Evolutionary conservation across 2,888 invertebrate genomes (phyloP).

Genomic region (Endomychus coccineus): DNA sequence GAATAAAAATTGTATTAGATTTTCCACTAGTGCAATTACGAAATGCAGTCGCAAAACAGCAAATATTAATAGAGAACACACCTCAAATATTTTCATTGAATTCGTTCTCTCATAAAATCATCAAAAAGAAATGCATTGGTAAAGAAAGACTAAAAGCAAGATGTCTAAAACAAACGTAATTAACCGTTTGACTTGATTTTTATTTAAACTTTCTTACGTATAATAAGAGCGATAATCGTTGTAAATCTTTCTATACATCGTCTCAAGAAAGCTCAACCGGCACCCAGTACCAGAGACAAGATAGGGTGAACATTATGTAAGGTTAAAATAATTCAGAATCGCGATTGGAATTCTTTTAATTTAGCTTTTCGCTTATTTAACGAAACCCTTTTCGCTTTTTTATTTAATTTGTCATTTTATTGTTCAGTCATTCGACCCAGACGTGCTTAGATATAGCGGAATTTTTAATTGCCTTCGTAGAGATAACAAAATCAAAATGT

Average conservation of each 20-base stretch:
- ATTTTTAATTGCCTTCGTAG: slow-evolving; percentile 44
- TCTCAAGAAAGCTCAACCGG: slow-evolving; percentile 4
- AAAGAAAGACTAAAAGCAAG: too few relatives aligned
- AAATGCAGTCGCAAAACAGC: too few relatives aligned
- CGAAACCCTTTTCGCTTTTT: slow-evolving; percentile 39
- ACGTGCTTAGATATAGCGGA: slow-evolving; percentile 40
- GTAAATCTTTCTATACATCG: slow-evolving; percentile 27
- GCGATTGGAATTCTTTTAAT: slow-evolving; percentile 42
- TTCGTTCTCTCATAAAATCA: too few relatives aligned
- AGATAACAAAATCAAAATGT: slow-evolving; percentile 47
- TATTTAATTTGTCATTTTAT: slow-evolving; percentile 44
- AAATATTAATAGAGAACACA: too few relatives aligned
- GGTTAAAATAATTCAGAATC: slow-evolving; percentile 28
- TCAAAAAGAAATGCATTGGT: too few relatives aligned
- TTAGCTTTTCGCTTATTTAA: slow-evolving; percentile 40
- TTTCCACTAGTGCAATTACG: too few relatives aligned
- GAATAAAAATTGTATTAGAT: too few relatives aligned
- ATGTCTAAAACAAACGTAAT: slow-evolving; percentile 28
- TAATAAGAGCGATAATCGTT: slow-evolving; percentile 30
- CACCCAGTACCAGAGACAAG: slow-evolving; percentile 15
- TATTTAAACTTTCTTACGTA: slow-evolving; percentile 33
- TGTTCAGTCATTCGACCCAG: slow-evolving; percentile 36
- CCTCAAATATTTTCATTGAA: too few relatives aligned
- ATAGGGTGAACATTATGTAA: slow-evolving; percentile 20
- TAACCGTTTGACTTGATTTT: slow-evolving; percentile 38